Conservation (phyloP, 2,888 invertebrate species). For the Sipha maydis region DNA sequence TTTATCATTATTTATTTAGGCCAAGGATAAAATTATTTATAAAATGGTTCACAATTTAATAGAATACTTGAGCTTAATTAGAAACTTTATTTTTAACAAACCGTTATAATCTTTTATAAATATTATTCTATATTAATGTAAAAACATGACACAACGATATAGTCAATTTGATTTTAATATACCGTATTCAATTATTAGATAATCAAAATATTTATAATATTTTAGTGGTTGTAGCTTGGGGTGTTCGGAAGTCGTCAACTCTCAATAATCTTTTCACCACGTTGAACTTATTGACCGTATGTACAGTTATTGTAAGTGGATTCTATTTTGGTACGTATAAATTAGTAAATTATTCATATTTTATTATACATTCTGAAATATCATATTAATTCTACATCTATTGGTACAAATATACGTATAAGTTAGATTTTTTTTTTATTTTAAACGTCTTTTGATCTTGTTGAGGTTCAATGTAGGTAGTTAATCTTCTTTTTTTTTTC, state of each 20-base stretch:
- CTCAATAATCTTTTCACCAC: constrained; percentile 92
- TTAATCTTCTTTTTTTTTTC: too few species aligned
- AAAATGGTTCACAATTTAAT: too few species aligned
- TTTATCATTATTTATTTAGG: background rate
- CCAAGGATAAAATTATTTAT: too few species aligned
- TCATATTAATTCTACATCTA: background rate
- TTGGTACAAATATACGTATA: background rate
- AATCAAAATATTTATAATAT: constrained; percentile 5
- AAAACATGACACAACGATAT: too few species aligned
- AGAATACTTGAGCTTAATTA: too few species aligned
- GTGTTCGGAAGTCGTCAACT: constrained; percentile 83
- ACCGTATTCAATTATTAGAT: background rate
- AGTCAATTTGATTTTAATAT: background rate
- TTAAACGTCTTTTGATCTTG: too few species aligned
- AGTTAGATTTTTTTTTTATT: too few species aligned
- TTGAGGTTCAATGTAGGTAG: too few species aligned
- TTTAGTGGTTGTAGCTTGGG: constrained; percentile 73
- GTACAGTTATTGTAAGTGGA: constrained; percentile 84
- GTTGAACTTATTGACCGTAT: constrained; percentile 84
- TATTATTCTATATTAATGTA: too few species aligned
- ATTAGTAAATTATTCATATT: background rate
- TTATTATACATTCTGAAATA: too few species aligned
- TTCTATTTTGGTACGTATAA: constrained; percentile 72
- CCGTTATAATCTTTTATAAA: too few species aligned
- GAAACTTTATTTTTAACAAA: too few species aligned